phyloP scores from a whole-genome alignment of 2,797 vertebrate species.

The Protosalanx chinensis region DNA sequence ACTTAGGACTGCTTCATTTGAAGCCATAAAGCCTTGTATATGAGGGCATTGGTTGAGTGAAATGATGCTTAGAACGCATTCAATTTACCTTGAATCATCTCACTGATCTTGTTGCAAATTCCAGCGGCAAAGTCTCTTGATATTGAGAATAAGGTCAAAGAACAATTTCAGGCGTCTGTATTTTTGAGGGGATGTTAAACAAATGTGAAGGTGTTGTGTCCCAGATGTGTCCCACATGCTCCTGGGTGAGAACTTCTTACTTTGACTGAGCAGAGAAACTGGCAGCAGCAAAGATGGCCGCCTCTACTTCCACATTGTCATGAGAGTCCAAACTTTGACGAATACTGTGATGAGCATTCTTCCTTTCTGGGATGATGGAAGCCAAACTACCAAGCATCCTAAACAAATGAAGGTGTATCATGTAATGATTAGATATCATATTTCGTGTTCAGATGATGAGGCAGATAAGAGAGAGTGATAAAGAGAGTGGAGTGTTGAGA shows the following conservation, averaged over 20 bases:
- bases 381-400: slow-evolving; percentile 98
- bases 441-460: not conserved
- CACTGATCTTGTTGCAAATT: slow-evolving; percentile 99
- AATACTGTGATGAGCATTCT: slow-evolving; percentile 97
- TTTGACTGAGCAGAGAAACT: slow-evolving; percentile 97
- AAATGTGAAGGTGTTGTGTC: too few relatives aligned
- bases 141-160: slow-evolving; percentile 37
- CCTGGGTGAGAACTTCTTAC: slow-evolving; percentile 65
- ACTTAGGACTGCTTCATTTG: too few relatives aligned
- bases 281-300: slow-evolving; percentile 94
- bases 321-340: slow-evolving; percentile 97
- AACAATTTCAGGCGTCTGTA: too few relatives aligned
- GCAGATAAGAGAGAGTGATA: too few relatives aligned
- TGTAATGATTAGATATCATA: not conserved
- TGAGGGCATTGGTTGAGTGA: not conserved
- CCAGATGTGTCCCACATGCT: too few relatives aligned
- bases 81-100: slow-evolving; percentile 97
- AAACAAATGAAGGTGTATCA: slow-evolving; percentile 18
- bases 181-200: too few relatives aligned
- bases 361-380: slow-evolving; percentile 96
- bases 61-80: not conserved
- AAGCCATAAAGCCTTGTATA: not conserved
- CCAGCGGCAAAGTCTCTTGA: slow-evolving; percentile 95
- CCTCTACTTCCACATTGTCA: slow-evolving; percentile 97
- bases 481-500: not conserved